phyloP scores from a whole-genome alignment of 1,140 invertebrate species.

The Drosophila nebulosa region DNA sequence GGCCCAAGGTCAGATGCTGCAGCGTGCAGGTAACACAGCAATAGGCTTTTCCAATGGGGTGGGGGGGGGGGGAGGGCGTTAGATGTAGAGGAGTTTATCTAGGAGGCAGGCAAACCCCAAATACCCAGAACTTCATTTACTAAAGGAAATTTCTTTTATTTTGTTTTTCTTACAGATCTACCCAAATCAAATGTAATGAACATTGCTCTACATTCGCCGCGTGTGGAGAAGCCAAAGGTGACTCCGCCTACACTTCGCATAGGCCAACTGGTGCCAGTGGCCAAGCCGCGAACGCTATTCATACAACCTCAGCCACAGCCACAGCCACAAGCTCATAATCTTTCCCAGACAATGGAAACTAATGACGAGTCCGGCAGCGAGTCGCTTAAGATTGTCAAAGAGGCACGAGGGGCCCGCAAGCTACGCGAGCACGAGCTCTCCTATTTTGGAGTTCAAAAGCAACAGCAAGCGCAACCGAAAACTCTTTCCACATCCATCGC shows the following conservation, averaged over 20 bases:
- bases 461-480: constrained; percentile 17
- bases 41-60: background rate
- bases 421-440: constrained; percentile 81
- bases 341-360: constrained; percentile 8
- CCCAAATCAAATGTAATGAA: constrained; percentile 79
- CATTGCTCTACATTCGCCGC: constrained; percentile 72
- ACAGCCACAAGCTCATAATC: background rate
- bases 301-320: constrained; percentile 45
- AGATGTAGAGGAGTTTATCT: constrained; percentile 58
- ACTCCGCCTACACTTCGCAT: constrained; percentile 49
- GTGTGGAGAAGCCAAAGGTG: constrained; percentile 44
- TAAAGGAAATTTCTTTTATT: background rate
- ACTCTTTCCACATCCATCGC: constrained; percentile 16
- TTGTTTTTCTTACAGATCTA: constrained; percentile 51
- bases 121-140: background rate
- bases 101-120: background rate
- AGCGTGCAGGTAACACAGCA: constrained; percentile 62
- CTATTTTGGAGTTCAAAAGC: constrained; percentile 80
- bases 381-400: constrained; percentile 73
- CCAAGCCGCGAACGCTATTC: constrained; percentile 68
- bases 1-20: constrained; percentile 56
- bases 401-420: constrained; percentile 79
- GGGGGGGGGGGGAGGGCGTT: background rate
- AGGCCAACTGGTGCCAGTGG: constrained; percentile 59
- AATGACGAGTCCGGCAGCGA: constrained; percentile 53